Percentiles rank a stretch among this genome's conserved stretches.
phyloP scores from a whole-genome alignment of 2,113 vertebrate genomes.

The Cygnus buccinator region DNA sequence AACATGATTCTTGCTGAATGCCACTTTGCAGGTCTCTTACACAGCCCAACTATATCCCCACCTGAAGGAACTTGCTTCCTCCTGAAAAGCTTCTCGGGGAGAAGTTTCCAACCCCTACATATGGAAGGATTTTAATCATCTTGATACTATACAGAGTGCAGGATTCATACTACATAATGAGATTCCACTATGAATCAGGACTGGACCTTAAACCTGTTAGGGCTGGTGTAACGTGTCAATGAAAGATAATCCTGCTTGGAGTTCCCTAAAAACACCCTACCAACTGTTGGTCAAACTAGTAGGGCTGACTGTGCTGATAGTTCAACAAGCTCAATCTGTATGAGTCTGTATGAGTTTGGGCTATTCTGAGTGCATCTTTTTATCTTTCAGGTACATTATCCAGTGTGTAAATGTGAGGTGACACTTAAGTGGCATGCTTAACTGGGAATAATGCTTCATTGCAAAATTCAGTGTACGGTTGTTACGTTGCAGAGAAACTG shows the following conservation, averaged over 20 bases:
- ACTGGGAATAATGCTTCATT: background rate
- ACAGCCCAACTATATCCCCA: background rate
- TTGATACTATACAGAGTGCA: background rate
- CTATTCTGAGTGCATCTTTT: background rate
- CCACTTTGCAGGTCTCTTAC: background rate
- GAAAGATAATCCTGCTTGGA: background rate
- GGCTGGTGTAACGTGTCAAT: background rate
- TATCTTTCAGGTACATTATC: background rate
- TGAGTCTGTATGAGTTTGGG: background rate
- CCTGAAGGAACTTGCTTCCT: constrained; percentile 5
- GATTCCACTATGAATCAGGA: background rate
- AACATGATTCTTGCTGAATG: background rate
- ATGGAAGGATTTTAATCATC: background rate
- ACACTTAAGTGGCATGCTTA: background rate
- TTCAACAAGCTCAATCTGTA: background rate
- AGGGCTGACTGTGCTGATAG: background rate
- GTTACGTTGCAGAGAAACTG: background rate
- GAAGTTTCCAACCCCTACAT: background rate
- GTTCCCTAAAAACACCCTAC: background rate
- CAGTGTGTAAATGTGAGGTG: background rate
- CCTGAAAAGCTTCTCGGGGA: background rate
- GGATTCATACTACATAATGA: background rate
- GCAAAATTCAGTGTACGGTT: background rate
- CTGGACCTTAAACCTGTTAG: constrained; percentile 21
- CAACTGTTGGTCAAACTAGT: background rate